These are phyloP conservation scores for Alcedo quadribrachys DNA, from an alignment of 2,797 vertebrate genomes.

Conservation along the genomic window DNA sequence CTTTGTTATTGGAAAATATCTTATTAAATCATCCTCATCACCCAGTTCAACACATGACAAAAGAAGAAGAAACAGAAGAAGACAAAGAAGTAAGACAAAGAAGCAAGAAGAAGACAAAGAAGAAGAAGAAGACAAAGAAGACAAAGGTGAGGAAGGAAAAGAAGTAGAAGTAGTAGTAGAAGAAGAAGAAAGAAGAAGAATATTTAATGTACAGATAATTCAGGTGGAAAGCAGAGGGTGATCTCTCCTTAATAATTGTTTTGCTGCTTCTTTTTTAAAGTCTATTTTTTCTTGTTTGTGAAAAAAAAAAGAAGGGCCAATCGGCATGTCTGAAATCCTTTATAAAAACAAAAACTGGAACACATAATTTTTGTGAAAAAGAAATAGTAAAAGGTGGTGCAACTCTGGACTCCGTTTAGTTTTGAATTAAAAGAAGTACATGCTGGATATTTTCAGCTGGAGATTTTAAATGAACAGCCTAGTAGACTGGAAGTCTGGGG, in stretches of 20 bases:
- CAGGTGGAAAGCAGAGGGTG: neutral
- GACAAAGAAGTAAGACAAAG: too few species aligned
- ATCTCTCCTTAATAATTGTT: neutral
- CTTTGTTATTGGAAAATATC: neutral
- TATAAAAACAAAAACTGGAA: neutral
- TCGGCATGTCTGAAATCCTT: neutral
- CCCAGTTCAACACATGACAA: neutral
- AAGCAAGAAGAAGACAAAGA: too few species aligned
- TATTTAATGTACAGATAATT: neutral
- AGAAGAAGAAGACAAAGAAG: too few species aligned
- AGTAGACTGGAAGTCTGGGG: neutral
- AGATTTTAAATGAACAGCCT: neutral
- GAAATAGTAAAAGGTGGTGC: neutral
- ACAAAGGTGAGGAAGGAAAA: too few species aligned
- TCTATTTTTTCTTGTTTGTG: rapidly evolving
- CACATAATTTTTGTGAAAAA: neutral
- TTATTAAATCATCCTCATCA: slow-evolving; percentile 24
- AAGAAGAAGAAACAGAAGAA: too few species aligned
- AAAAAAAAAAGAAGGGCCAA: neutral
- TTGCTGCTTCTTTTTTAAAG: neutral
- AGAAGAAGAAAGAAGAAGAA: too few species aligned
- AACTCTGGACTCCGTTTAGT: neutral
- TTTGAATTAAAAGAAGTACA: neutral
- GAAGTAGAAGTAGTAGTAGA: too few species aligned
- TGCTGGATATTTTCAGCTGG: neutral